Evolutionary conservation across 2,113 vertebrate species (phyloP).

Genomic region (Paradoxurus hermaphroditus): DNA sequence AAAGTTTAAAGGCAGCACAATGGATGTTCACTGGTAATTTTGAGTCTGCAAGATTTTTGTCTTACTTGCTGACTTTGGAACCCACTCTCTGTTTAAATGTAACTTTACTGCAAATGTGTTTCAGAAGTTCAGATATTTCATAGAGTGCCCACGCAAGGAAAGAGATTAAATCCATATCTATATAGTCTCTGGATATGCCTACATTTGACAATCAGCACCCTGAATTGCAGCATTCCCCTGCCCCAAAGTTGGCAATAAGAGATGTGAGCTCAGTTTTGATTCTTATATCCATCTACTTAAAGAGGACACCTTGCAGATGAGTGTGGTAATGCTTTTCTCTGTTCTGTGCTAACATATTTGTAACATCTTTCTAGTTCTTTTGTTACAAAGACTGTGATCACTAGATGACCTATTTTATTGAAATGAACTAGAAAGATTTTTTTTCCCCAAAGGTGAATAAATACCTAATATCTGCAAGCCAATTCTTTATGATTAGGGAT

Average conservation of each 20-base stretch:
- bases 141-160: background rate
- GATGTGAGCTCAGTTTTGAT: background rate
- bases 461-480: constrained; percentile 72
- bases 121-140: background rate
- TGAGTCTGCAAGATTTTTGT: background rate
- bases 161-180: background rate
- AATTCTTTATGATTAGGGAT: constrained; percentile 61
- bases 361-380: background rate
- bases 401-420: constrained; percentile 23
- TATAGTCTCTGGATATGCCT: background rate
- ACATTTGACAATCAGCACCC: background rate
- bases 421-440: background rate
- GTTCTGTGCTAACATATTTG: background rate
- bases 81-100: background rate
- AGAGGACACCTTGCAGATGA: background rate
- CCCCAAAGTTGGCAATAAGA: background rate
- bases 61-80: background rate
- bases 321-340: background rate
- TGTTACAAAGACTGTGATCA: constrained; percentile 25
- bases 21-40: background rate
- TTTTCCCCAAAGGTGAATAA: constrained; percentile 27
- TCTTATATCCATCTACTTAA: background rate
- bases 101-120: background rate
- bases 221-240: background rate
- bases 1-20: background rate